phyloP scores from a whole-genome alignment of 1,140 invertebrate genomes.

The Ctenoplectra terminalis region DNA sequence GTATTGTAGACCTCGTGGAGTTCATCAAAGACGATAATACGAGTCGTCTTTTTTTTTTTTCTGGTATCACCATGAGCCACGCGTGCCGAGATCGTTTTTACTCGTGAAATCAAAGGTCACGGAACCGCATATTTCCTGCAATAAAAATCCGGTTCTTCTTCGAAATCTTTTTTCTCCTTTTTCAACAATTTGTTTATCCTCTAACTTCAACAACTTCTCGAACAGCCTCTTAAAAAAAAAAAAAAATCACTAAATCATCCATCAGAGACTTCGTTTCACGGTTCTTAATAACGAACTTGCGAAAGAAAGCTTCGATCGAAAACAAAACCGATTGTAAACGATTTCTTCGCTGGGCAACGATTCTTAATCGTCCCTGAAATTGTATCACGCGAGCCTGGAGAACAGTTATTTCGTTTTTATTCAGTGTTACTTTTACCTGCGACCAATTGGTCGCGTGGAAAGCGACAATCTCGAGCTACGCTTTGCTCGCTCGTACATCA shows the following conservation, averaged over 20 bases:
- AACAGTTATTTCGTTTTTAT: neutral
- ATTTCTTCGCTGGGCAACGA: no score
- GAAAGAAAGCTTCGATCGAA: neutral
- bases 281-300: neutral
- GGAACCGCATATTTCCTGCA: conserved; percentile 28
- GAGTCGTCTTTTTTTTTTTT: neutral
- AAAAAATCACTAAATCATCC: no score
- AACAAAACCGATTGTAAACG: no score
- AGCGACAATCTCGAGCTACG: no score
- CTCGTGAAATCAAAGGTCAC: conserved; percentile 24
- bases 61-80: conserved; percentile 2
- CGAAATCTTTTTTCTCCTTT: no score
- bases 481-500: no score
- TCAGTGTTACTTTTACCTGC: no score
- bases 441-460: neutral
- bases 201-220: no score
- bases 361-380: neutral
- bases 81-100: conserved; percentile 23
- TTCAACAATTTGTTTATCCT: no score
- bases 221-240: no score
- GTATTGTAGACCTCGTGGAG: no score
- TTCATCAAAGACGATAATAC: neutral
- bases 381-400: neutral
- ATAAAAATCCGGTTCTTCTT: conserved; percentile 1
- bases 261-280: neutral